Base-by-base conservation (phyloP, 2,797 vertebrate species). In the Anguilla anguilla region DNA sequence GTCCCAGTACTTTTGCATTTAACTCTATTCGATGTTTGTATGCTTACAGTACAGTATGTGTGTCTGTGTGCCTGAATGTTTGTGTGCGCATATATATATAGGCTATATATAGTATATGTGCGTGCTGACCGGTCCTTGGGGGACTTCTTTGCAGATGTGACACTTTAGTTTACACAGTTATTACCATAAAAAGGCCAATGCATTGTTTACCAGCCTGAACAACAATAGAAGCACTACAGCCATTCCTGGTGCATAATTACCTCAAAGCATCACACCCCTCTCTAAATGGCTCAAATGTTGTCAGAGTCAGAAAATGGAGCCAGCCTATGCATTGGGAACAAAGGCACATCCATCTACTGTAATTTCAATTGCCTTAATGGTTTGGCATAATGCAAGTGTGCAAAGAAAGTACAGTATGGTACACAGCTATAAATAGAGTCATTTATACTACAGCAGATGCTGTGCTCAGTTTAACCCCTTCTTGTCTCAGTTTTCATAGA, bases 51-150 rank as follows among this genome's bases (percentile, higher is more conserved):
- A 53, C 25, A 28, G 64, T 6, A 25, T 64, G 61, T 64, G 61
- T 28, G n/a, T 72, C 6, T 72, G n/a, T 13, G 28, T 72, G n/a
- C 10, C n/a, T 72, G 67, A 31, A 35, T 28, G 67, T 72, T 28
- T 72, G 28, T 6, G 25, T 77, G 69, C 11, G 6, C 28, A 11
- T 15, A 39, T 39, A 43, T 19, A 49, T 22, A 17, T 81, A 17
- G n/a, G n/a, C n/a, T 31, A 22, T 22, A 1, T 9, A 43, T 6
- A 6, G 2, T 31, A 61, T 55, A 39, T 69, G 82, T 79, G 88
- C 28, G 87, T 83, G 84, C 86, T 82, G 87, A 85, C 85, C 84
- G 22, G 77, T 57, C 87, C 87, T 89, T 89, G 74, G 22, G 46
- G 46, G 46, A 51, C 28, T 35, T 35, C 81, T 83, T 39, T 82